Base-by-base conservation (phyloP, 1,140 invertebrate species). In the Epicauta chinensis region DNA sequence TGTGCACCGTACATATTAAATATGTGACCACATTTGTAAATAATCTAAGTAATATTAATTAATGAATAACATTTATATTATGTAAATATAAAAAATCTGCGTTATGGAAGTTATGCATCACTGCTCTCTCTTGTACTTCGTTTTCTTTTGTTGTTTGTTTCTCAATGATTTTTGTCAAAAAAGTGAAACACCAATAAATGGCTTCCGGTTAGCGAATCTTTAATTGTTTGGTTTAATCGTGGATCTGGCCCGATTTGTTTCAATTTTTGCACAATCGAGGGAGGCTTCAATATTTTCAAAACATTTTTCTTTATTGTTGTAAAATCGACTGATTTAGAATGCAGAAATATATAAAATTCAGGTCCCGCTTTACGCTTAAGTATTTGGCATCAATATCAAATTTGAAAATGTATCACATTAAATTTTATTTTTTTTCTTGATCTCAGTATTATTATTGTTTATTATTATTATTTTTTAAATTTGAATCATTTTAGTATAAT, bases 371-470 rank as follows among this genome's bases (percentile, higher is more conserved):
- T 23, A 7, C 7, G 23, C 4, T 7, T 23, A 5, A 23, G 23
- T 5, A 23, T 23, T n/a, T n/a, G n/a, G n/a, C n/a, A n/a, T n/a
- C n/a, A n/a, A n/a, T 23, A 23, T 23, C 23, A 23, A 23, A 23
- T 23, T 23, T 23, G 23, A 5, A 7, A 5, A 23, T 47, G 46
- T 49, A 37, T 38, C 30, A 47, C 32, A 55, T 44, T 56, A 23
- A 23, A 23, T 7, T 5, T 23, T 23, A 7, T 51, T 51, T 61
- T 44, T 51, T 49, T 23, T 61, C 52, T 60, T 66, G 62, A 66
- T 66, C 64, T 66, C 64, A 66, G 64, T 66, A 66, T 66, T 66
- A 64, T 60, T n/a, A n/a, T n/a, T n/a, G n/a, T n/a, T n/a, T n/a
- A n/a, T n/a, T n/a, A 23, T 23, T 64, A 53, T 55, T 52, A 58